Evolutionary conservation across 1,140 invertebrate species (phyloP).

Genomic region (Diachasmimorpha longicaudata): DNA sequence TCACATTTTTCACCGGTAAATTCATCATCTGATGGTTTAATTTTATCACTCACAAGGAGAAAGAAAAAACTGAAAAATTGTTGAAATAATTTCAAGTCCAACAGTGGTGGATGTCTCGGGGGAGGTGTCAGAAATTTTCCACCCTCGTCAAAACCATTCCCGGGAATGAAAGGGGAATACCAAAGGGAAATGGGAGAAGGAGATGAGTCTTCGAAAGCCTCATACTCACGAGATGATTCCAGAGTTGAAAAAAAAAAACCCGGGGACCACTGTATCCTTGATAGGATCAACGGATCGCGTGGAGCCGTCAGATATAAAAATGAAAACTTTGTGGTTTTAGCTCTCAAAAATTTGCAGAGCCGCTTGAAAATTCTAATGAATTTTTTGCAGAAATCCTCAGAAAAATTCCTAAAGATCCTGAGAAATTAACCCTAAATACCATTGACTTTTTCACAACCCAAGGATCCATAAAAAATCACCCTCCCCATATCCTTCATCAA

Average conservation of each 20-base stretch:
- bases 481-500: no score
- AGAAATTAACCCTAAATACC: no score
- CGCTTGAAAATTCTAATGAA: no score
- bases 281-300: no score
- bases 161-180: neutral
- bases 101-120: neutral
- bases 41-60: neutral
- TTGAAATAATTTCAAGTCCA: neutral
- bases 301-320: no score
- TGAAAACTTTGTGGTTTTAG: no score
- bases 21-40: neutral
- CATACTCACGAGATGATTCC: neutral
- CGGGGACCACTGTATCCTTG: no score
- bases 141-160: constrained; percentile 28
- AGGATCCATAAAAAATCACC: no score
- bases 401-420: no score
- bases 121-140: constrained; percentile 28
- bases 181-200: neutral
- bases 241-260: neutral
- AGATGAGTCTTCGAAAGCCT: constrained; percentile 13
- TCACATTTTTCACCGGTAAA: neutral
- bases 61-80: neutral
- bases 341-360: no score
- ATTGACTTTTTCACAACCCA: no score
- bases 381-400: no score